Evolutionary conservation across 53 echinoderm and acorn worm genomes (phyloP).

Genomic region (Patiria pectinifera): DNA sequence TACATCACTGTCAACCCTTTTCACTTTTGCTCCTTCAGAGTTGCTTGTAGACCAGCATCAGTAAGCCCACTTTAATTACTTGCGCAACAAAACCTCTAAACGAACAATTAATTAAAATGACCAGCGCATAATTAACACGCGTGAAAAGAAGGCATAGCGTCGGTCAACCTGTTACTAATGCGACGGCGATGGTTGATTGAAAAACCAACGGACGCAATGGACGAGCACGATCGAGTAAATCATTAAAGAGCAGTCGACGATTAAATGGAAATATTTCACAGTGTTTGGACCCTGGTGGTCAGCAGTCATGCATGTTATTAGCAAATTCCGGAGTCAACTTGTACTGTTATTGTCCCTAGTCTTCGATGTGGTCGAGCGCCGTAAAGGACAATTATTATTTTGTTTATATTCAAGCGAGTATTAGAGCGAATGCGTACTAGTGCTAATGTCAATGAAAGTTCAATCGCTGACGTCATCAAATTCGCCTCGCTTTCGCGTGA

Average conservation of each 20-base stretch:
- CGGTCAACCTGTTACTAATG: neutral
- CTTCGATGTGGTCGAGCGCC: too few species aligned
- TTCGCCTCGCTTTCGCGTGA: too few species aligned
- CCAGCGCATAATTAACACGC: slow-evolving; percentile 15
- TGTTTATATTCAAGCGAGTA: too few species aligned
- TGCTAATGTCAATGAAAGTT: too few species aligned
- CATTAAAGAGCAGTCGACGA: neutral
- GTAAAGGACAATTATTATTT: too few species aligned
- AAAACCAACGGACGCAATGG: neutral
- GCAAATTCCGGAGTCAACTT: neutral
- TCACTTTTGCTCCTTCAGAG: too few species aligned
- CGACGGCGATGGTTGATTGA: neutral
- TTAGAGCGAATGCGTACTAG: too few species aligned
- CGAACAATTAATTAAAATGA: slow-evolving; percentile 19
- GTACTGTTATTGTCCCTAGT: neutral
- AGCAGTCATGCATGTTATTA: neutral
- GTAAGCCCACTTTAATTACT: neutral
- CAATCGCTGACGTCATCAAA: too few species aligned
- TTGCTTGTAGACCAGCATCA: too few species aligned
- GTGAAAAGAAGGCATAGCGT: neutral
- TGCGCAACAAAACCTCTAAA: slow-evolving; percentile 34
- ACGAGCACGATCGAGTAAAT: neutral
- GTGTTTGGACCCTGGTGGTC: neutral
- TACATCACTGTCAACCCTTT: too few species aligned
- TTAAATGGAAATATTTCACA: neutral